Conservation (phyloP, 2,888 invertebrate species). For the Sepiola atlantica region DNA sequence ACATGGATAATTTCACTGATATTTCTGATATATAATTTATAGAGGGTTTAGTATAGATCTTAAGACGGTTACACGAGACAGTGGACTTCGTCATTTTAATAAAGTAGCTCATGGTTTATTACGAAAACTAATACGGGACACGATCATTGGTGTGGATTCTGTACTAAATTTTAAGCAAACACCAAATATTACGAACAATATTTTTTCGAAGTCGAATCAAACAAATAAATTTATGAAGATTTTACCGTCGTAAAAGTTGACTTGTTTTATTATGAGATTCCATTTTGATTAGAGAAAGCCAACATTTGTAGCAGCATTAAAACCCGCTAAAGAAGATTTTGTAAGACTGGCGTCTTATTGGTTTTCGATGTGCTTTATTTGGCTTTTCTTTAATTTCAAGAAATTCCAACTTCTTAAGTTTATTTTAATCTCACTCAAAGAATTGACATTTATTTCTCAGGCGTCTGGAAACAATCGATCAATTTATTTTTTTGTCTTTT, state of each 20-base stretch:
- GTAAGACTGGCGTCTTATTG: not conserved
- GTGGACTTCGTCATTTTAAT: too few species aligned
- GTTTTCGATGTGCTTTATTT: not conserved
- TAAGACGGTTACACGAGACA: too few species aligned
- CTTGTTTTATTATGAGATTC: not conserved
- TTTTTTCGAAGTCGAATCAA: not conserved
- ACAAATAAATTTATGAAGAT: not conserved
- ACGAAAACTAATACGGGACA: too few species aligned
- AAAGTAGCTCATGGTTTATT: too few species aligned
- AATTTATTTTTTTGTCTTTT: too few species aligned
- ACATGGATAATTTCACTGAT: too few species aligned
- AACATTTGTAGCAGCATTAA: not conserved
- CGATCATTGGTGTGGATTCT: too few species aligned
- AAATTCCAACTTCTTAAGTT: not conserved
- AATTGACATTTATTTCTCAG: slow-evolving; percentile 32
- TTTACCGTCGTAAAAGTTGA: not conserved
- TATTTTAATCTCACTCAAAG: not conserved
- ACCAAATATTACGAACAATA: too few species aligned
- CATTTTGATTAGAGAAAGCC: not conserved
- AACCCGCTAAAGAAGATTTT: not conserved
- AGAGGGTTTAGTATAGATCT: too few species aligned
- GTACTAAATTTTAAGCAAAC: too few species aligned
- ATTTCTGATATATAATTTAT: too few species aligned
- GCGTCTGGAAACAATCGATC: not conserved
- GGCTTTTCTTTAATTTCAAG: not conserved